Conservation (phyloP, 2,888 invertebrate species). For the Caenorhabditis auriculariae region DNA sequence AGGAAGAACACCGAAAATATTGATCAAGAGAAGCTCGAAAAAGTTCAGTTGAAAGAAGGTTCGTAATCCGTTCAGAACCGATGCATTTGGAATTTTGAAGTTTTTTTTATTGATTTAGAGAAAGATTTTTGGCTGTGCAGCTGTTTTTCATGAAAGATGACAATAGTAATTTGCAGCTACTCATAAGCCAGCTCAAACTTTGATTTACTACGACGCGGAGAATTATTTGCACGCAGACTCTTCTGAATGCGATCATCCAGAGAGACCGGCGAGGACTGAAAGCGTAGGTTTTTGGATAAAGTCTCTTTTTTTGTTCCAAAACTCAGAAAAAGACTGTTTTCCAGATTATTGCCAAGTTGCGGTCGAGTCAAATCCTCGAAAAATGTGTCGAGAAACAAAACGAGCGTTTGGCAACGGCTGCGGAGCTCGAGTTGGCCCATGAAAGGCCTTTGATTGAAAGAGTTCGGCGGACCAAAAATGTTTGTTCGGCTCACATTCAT, state of each 20-base stretch:
- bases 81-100: too few relatives aligned
- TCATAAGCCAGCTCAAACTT: too few relatives aligned
- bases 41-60: too few relatives aligned
- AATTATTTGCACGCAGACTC: constrained; percentile 10
- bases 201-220: constrained; percentile 19
- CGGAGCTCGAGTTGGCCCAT: constrained; percentile 27
- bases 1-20: not conserved
- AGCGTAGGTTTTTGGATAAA: not conserved
- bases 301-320: not conserved
- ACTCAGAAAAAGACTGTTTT: not conserved
- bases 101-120: not conserved
- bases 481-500: not conserved
- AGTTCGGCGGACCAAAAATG: constrained; percentile 2
- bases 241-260: constrained; percentile 20
- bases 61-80: too few relatives aligned
- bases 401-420: constrained; percentile 12
- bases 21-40: too few relatives aligned
- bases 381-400: constrained; percentile 14
- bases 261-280: constrained; percentile 18
- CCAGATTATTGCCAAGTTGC: constrained; percentile 17
- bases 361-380: constrained; percentile 8
- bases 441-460: constrained; percentile 8
- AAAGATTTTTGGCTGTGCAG: not conserved
- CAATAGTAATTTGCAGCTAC: not conserved
- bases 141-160: not conserved